A percentile compares a stretch with the other conserved stretches of the same genome.
Conservation (phyloP, 1,140 invertebrate genomes). For the Lycorma delicatula region DNA sequence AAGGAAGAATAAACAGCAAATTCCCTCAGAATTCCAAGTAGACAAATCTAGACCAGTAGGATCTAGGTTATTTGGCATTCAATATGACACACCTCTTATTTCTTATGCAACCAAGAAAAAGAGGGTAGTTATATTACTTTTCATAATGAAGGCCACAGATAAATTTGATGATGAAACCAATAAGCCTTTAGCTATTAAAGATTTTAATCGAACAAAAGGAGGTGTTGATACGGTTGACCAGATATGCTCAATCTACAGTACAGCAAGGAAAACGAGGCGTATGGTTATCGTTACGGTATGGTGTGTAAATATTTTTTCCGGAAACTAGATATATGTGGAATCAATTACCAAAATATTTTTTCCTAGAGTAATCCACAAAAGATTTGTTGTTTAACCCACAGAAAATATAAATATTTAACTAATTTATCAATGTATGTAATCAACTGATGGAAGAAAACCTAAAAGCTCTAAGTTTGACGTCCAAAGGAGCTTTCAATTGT, state of each 20-base stretch:
- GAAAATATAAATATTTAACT: too few species aligned
- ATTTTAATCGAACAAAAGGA: slow-evolving; percentile 36
- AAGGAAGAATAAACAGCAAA: slow-evolving; percentile 36
- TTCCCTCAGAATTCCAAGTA: slow-evolving; percentile 25
- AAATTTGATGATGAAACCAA: slow-evolving; percentile 22
- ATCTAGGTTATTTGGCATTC: background rate
- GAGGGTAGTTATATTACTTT: slow-evolving; percentile 20
- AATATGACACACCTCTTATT: background rate
- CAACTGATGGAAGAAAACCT: too few species aligned
- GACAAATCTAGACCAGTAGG: background rate
- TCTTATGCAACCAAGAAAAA: slow-evolving; percentile 33
- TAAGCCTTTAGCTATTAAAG: slow-evolving; percentile 34
- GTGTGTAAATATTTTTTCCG: slow-evolving; percentile 23
- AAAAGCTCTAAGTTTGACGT: too few species aligned
- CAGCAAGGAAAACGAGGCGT: slow-evolving; percentile 19
- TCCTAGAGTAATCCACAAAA: slow-evolving; percentile 10
- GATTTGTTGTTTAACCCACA: too few species aligned
- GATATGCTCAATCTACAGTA: slow-evolving; percentile 22
- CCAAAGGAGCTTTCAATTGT: too few species aligned
- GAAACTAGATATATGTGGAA: slow-evolving; percentile 29
- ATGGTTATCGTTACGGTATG: too few species aligned
- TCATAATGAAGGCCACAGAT: slow-evolving; percentile 29
- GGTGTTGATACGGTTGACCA: slow-evolving; percentile 36
- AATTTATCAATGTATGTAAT: too few species aligned
- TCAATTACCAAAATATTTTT: slow-evolving; percentile 25